These are phyloP conservation scores for Polypterus senegalus DNA, from an alignment of 2,113 vertebrate species.

Conservation along the genomic window DNA sequence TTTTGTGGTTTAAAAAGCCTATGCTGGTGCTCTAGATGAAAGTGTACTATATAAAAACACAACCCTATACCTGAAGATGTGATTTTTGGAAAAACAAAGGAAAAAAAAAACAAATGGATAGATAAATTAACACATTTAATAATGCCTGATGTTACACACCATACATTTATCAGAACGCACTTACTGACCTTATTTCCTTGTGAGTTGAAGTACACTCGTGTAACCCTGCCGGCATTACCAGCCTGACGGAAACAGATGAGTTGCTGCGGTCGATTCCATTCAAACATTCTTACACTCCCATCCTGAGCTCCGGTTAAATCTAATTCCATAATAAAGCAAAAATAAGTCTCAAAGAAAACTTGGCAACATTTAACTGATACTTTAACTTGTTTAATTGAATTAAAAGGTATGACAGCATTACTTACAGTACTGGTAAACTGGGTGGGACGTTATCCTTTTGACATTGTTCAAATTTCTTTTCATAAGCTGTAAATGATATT, in stretches of 20 bases:
- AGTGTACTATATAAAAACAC: too few relatives aligned
- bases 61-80: too few relatives aligned
- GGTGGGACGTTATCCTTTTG: slow-evolving; percentile 95
- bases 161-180: background rate
- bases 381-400: background rate
- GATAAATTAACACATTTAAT: too few relatives aligned
- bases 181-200: slow-evolving; percentile 83
- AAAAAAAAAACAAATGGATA: too few relatives aligned
- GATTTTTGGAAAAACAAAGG: too few relatives aligned
- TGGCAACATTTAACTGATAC: background rate
- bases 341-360: background rate
- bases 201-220: slow-evolving; percentile 88
- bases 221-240: slow-evolving; percentile 80
- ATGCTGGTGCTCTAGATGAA: too few relatives aligned
- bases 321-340: slow-evolving; percentile 25
- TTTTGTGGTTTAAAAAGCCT: too few relatives aligned
- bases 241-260: slow-evolving; percentile 89
- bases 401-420: slow-evolving; percentile 19
- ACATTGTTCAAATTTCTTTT: slow-evolving; percentile 95
- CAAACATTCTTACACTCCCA: slow-evolving; percentile 94
- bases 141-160: too few relatives aligned
- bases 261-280: slow-evolving; percentile 92
- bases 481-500: slow-evolving; percentile 67
- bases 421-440: slow-evolving; percentile 95
- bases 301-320: slow-evolving; percentile 96